These are phyloP conservation scores for Trichogramma dendrolimi DNA, from an alignment of 2,888 invertebrate genomes.

Conservation along the genomic window DNA sequence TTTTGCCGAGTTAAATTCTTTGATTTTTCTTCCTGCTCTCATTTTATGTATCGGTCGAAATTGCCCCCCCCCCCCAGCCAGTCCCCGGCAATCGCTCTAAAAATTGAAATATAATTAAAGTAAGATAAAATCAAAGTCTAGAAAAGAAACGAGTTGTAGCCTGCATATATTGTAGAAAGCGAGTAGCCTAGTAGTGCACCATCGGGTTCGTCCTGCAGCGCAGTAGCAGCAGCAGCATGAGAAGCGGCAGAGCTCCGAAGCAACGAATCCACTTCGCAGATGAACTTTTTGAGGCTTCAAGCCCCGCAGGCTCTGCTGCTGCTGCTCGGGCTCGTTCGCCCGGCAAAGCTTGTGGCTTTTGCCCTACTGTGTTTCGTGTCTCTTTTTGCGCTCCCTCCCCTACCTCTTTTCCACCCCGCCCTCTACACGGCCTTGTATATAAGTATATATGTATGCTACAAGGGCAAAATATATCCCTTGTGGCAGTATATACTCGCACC, in stretches of 20 bases:
- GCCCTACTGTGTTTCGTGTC: not conserved
- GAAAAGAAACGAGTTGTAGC: too few species aligned
- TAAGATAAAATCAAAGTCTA: too few species aligned
- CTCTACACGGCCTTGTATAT: not conserved
- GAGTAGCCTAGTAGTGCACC: too few species aligned
- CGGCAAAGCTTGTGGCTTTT: not conserved
- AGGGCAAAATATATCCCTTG: not conserved
- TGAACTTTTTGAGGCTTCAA: constrained; percentile 27
- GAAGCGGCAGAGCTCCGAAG: constrained; percentile 17
- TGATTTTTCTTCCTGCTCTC: too few species aligned
- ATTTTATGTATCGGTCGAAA: too few species aligned
- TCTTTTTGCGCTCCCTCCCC: not conserved
- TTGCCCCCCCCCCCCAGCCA: too few species aligned
- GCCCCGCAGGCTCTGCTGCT: not conserved
- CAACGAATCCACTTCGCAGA: constrained; percentile 21
- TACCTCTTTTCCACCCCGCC: not conserved
- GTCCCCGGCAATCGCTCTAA: too few species aligned
- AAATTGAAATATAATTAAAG: too few species aligned
- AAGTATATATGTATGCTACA: not conserved
- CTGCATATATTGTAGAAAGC: too few species aligned
- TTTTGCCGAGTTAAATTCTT: too few species aligned
- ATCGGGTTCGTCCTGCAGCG: too few species aligned
- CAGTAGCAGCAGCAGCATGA: not conserved
- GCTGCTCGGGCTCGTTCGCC: not conserved
- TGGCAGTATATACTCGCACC: not conserved